phyloP scores from a whole-genome alignment of 2,888 invertebrate genomes.

The Netelia melanura region DNA sequence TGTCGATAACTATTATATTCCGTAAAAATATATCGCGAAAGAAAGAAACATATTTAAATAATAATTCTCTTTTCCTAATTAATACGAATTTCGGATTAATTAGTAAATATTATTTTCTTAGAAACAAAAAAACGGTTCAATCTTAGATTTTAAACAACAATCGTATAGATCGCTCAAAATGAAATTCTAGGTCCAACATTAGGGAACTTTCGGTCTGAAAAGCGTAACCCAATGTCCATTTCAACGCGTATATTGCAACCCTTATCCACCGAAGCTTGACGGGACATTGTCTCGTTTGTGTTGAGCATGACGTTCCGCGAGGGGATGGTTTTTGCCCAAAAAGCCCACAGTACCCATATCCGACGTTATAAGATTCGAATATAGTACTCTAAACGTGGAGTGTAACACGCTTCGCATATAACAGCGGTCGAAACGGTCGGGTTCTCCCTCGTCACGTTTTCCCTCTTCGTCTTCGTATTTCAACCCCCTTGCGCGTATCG shows the following conservation, averaged over 20 bases:
- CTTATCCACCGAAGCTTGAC: slow-evolving; percentile 28
- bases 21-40: neutral
- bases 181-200: neutral
- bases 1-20: neutral
- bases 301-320: slow-evolving; percentile 18
- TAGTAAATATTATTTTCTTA: neutral
- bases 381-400: neutral
- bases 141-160: neutral
- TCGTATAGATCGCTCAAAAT: neutral
- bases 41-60: neutral
- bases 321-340: slow-evolving; percentile 15
- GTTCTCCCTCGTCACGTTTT: slow-evolving; percentile 56
- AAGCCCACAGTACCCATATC: slow-evolving; percentile 21
- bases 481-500: neutral
- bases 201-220: neutral
- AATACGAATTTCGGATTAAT: neutral
- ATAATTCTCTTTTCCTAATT: neutral
- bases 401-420: slow-evolving; percentile 50
- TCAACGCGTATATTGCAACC: slow-evolving; percentile 52
- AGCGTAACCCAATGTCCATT: slow-evolving; percentile 22
- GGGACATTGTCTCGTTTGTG: slow-evolving; percentile 47
- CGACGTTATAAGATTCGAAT: slow-evolving; percentile 19
- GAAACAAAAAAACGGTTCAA: neutral
- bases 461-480: slow-evolving; percentile 46
- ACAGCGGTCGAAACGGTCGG: slow-evolving; percentile 40